Evolutionary conservation across 2,113 vertebrate genomes (phyloP), one percentile per base, ranked within the genome.

Genomic region (Xyliphius kryptos): DNA sequence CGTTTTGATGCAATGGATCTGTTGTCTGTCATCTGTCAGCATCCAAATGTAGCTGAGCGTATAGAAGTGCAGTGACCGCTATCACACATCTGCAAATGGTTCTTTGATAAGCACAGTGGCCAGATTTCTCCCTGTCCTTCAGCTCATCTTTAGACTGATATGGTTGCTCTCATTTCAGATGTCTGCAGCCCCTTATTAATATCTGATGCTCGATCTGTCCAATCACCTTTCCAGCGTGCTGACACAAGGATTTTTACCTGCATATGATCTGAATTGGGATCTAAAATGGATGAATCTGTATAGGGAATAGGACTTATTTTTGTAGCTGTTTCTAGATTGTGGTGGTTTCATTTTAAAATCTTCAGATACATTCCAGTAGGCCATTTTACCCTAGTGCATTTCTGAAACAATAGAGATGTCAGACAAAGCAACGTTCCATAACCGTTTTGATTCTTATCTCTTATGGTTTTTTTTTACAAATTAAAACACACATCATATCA

Each of bases 31-130:
- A 56, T 32, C 56, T 65, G 46, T 57, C 11, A 43, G 53, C 36
- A 32, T 56, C 13, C 1, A 53, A 13, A 19, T 51, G 8, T 37
- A 49, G 36, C 50, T 36, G 52, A 14, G 19, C 54, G n/a, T 66
- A 46, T 54, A 49, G 61, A 50, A 51, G 57, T 51, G 2, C 36
- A 2, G n/a, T n/a, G n/a, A 15, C 32, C 15, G 15, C 37, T 67
- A 69, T 70, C 53, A 4, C 44, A 37, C 46, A 49, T 71, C 61
- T 54, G 50, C 65, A 63, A 63, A 70, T 37, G 44, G 52, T 53
- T 66, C 57, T 69, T 46, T 66, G 71, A 74, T 72, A 75, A 68
- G 62, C 57, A 47, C 73, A 75, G 61, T 69, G 54, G 50, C 50
- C 64, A 61, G 69, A 72, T 68, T 62, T 38, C 64, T 67, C 61